Percentiles rank a stretch among this genome's conserved stretches.
Conservation (phyloP, 2,797 vertebrate genomes). For the Melanotaenia boesemani region DNA sequence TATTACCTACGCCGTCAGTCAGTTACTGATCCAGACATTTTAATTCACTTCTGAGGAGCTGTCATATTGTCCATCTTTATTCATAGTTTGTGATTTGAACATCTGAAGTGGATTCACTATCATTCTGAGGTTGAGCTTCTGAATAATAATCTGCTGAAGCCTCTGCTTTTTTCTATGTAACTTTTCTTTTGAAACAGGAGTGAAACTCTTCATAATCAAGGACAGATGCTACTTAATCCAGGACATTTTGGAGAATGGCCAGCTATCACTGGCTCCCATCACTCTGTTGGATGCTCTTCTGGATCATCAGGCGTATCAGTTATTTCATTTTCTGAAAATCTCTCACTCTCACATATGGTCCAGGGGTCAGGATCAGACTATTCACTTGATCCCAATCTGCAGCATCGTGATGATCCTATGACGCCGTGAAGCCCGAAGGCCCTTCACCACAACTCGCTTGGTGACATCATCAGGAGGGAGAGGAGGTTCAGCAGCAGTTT, state of each 20-base stretch:
- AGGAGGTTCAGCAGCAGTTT: constrained; percentile 1
- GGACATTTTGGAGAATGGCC: neutral
- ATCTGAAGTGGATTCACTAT: neutral
- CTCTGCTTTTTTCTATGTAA: neutral
- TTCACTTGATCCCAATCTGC: constrained; percentile 14
- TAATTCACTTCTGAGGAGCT: neutral
- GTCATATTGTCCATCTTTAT: too few species aligned
- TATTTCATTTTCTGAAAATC: neutral
- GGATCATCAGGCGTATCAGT: neutral
- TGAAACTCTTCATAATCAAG: neutral
- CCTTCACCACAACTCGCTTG: constrained; percentile 4
- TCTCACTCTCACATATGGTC: neutral
- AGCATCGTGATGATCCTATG: neutral
- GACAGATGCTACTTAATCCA: neutral
- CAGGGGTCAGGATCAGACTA: neutral
- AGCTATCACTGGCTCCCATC: neutral
- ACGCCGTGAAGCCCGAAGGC: neutral
- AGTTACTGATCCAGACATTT: neutral
- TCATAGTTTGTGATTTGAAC: neutral
- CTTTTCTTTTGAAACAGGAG: neutral
- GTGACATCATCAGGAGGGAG: constrained; percentile 16
- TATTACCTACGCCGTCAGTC: neutral
- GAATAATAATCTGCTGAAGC: neutral
- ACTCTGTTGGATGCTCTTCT: neutral
- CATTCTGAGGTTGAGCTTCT: neutral